A percentile compares a stretch with the other conserved stretches of the same genome.
Evolutionary conservation across 2,888 invertebrate species (phyloP).

Genomic region (Synergus gifuensis): DNA sequence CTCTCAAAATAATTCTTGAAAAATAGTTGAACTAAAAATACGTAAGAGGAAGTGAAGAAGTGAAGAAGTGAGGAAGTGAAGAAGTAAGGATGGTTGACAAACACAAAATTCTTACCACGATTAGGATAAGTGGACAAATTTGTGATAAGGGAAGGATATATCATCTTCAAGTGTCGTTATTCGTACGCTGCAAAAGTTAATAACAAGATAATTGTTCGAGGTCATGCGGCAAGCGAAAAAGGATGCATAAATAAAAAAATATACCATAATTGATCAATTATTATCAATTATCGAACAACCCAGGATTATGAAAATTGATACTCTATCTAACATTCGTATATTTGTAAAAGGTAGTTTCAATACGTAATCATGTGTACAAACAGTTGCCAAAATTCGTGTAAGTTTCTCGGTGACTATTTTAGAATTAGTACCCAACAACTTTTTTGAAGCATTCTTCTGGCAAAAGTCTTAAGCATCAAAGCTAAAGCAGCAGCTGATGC

Average conservation of each 20-base stretch:
- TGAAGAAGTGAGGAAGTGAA: not conserved
- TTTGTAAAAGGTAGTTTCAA: not conserved
- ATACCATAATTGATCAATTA: not conserved
- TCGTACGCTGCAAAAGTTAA: not conserved
- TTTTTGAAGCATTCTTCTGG: not conserved
- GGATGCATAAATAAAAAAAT: not conserved
- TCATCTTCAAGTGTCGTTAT: not conserved
- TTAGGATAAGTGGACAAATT: not conserved
- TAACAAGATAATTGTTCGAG: not conserved
- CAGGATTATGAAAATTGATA: not conserved
- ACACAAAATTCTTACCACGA: not conserved
- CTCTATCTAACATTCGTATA: not conserved
- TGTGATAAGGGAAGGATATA: not conserved
- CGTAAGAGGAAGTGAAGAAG: not conserved
- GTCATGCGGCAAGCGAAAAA: not conserved
- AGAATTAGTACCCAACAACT: not conserved
- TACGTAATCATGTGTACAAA: not conserved
- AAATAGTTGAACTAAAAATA: not conserved
- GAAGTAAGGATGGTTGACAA: not conserved
- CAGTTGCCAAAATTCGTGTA: not conserved
- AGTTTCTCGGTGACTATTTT: not conserved
- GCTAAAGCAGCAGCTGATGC: not conserved
- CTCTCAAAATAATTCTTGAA: not conserved
- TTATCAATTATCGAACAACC: not conserved
- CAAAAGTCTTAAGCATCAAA: not conserved